phyloP scores from a whole-genome alignment of 1,140 invertebrate species.

The Zaprionus africanus region DNA sequence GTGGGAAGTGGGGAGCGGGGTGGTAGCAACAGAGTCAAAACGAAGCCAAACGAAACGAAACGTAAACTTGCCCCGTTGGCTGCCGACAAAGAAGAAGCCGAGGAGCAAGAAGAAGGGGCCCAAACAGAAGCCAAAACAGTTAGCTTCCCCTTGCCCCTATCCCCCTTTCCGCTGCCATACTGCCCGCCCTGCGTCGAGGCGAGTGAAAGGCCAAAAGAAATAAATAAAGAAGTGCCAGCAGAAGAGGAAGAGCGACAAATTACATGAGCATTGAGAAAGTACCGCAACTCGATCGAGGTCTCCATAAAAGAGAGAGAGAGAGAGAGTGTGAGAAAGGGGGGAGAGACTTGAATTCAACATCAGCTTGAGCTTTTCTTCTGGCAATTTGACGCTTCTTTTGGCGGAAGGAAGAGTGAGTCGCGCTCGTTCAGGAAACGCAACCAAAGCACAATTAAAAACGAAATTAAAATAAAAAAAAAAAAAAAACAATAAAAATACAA shows the following conservation, averaged over 20 bases:
- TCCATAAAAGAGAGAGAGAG: background rate
- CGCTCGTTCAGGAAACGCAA: constrained; percentile 1
- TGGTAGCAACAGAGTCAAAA: constrained; percentile 13
- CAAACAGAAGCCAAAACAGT: constrained; percentile 2
- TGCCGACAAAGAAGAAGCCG: background rate
- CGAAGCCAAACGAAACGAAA: constrained; percentile 26
- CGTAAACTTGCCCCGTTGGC: constrained; percentile 18
- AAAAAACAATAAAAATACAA: background rate
- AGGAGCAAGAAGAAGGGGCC: background rate
- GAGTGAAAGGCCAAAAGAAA: constrained; percentile 8
- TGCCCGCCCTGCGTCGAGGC: background rate
- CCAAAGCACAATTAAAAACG: background rate
- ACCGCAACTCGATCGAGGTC: background rate
- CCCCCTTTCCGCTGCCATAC: background rate
- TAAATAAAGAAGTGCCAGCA: background rate
- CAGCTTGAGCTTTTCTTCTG: background rate
- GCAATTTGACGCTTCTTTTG: background rate
- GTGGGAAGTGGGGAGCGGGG: constrained; percentile 12
- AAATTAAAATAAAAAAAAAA: background rate
- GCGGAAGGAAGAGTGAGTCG: background rate
- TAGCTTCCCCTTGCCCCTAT: background rate
- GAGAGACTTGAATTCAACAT: background rate
- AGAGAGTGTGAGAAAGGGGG: background rate
- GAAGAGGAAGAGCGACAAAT: constrained; percentile 5
- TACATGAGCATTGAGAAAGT: constrained; percentile 9